Percentiles rank a stretch among this genome's conserved stretches.
These are phyloP conservation scores for Umimayanthus kanabou DNA, from an alignment of 92 coral and sea anemone genomes.

Conservation along the genomic window DNA sequence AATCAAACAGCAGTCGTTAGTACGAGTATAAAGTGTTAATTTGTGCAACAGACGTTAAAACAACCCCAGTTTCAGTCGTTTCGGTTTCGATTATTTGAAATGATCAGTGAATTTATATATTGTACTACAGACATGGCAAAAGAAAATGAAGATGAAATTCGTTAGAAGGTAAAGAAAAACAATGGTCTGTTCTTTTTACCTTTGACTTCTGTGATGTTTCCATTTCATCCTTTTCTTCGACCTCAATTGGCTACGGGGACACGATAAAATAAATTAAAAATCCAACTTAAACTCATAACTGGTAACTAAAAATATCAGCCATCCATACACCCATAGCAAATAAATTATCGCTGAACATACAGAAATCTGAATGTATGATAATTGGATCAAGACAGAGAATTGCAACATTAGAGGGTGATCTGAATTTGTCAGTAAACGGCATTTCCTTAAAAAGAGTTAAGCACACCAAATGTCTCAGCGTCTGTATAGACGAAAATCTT, in stretches of 20 bases:
- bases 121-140: neutral
- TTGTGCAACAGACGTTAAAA: neutral
- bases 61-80: neutral
- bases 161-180: neutral
- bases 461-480: no score
- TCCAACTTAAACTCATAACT: no score
- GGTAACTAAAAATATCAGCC: no score
- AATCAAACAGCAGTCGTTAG: slow-evolving; percentile 8
- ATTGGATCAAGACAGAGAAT: no score
- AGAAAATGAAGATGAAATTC: slow-evolving; percentile 5
- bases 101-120: neutral
- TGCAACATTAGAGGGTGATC: no score
- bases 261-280: neutral
- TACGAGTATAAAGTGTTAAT: neutral
- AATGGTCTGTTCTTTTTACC: slow-evolving; percentile 5
- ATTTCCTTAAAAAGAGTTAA: no score
- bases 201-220: slow-evolving; percentile 9
- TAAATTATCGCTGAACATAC: no score
- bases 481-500: no score
- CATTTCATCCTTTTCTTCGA: neutral
- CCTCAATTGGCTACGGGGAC: neutral
- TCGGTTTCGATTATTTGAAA: neutral
- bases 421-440: no score
- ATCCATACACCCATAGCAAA: no score
- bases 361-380: no score